Percentiles rank a stretch among this genome's conserved stretches.
phyloP scores from a whole-genome alignment of 2,113 vertebrate genomes.

The Microcebus jonahi region DNA sequence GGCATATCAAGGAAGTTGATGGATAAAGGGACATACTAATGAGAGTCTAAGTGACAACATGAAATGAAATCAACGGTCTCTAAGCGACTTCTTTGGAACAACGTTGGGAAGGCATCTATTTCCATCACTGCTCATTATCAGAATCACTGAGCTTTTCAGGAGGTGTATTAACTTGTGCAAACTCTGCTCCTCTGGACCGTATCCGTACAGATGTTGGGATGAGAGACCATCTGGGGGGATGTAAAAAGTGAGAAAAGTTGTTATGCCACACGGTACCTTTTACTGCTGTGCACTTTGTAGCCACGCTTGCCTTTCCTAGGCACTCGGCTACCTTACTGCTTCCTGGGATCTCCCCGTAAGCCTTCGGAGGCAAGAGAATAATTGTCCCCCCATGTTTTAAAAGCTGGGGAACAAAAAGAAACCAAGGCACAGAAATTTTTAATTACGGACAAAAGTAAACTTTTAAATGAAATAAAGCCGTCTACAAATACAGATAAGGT shows the following conservation, averaged over 20 bases:
- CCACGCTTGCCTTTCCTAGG: background rate
- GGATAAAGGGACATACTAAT: slow-evolving; percentile 67
- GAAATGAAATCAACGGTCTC: slow-evolving; percentile 56
- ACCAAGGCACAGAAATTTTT: background rate
- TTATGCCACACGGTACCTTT: background rate
- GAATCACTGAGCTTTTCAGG: background rate
- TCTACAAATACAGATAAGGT: background rate
- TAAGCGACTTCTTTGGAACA: background rate
- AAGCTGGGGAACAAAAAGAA: background rate
- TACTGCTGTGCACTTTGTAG: background rate
- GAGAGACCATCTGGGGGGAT: background rate
- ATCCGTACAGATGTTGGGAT: background rate
- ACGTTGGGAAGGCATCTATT: background rate
- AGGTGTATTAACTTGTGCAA: background rate
- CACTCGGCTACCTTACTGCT: background rate
- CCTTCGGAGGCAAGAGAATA: too few relatives aligned
- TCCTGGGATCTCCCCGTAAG: background rate
- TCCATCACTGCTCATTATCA: slow-evolving; percentile 28
- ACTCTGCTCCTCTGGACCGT: background rate
- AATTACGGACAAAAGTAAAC: background rate
- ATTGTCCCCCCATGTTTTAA: background rate
- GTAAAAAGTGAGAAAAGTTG: background rate
- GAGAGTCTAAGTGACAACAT: slow-evolving; percentile 57
- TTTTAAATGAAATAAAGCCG: background rate
- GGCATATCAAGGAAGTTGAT: slow-evolving; percentile 67